Percentiles rank a stretch among this genome's conserved stretches.
Evolutionary conservation across 2,113 vertebrate genomes (phyloP).

Genomic region (Gadus chalcogrammus): DNA sequence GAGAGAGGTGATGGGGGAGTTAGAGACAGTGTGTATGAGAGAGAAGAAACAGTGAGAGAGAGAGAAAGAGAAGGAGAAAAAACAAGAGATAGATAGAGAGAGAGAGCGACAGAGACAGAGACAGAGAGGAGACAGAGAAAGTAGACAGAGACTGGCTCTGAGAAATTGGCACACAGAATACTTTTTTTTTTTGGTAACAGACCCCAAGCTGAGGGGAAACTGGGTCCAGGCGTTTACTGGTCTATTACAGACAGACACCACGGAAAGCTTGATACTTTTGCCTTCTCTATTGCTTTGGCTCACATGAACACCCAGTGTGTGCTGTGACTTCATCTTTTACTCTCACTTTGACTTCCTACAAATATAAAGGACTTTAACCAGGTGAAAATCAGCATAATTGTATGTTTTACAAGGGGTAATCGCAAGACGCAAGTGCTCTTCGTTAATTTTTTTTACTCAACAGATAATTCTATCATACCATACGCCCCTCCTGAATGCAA

Average conservation of each 20-base stretch:
- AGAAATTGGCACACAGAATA: slow-evolving; percentile 61
- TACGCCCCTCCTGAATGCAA: not conserved
- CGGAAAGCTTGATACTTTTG: too few relatives aligned
- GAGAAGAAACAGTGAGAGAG: slow-evolving; percentile 37
- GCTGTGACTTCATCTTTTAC: too few relatives aligned
- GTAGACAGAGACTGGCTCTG: slow-evolving; percentile 62
- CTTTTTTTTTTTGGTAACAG: slow-evolving; percentile 47
- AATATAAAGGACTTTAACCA: too few relatives aligned
- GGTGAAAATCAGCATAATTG: too few relatives aligned
- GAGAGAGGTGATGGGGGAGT: slow-evolving; percentile 19
- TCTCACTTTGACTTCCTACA: too few relatives aligned
- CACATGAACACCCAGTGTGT: too few relatives aligned
- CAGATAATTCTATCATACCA: too few relatives aligned
- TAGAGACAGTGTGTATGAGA: slow-evolving; percentile 15
- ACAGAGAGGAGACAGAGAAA: slow-evolving; percentile 15
- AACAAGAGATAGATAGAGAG: slow-evolving; percentile 29
- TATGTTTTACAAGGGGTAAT: too few relatives aligned
- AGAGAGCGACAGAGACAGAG: slow-evolving; percentile 18
- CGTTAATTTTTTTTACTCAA: too few relatives aligned
- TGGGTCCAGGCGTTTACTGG: not conserved
- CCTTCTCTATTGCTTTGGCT: too few relatives aligned
- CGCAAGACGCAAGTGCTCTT: too few relatives aligned
- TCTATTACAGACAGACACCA: not conserved
- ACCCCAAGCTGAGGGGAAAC: slow-evolving; percentile 12
- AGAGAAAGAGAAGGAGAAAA: slow-evolving; percentile 42